phyloP scores from a whole-genome alignment of 2,113 vertebrate species.

The Phoxinus phoxinus region DNA sequence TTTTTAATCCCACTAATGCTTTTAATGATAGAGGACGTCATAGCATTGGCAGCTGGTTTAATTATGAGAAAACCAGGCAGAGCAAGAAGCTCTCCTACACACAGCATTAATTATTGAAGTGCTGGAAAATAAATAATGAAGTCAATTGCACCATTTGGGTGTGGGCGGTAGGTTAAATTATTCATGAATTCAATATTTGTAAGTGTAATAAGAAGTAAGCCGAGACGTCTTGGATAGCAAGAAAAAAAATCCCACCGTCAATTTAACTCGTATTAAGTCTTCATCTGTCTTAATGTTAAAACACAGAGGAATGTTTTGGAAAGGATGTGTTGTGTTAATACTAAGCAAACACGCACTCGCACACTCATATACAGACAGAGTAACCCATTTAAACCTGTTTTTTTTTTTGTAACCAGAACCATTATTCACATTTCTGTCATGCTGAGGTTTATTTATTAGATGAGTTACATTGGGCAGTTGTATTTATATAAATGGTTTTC shows the following conservation, averaged over 20 bases:
- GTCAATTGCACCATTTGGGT: slow-evolving; percentile 68
- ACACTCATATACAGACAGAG: not conserved
- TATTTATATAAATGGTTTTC: not conserved
- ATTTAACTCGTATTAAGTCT: slow-evolving; percentile 55
- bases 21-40: slow-evolving; percentile 53
- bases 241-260: slow-evolving; percentile 40
- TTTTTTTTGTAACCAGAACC: not conserved
- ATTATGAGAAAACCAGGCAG: slow-evolving; percentile 66
- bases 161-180: slow-evolving; percentile 73
- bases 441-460: not conserved
- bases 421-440: slow-evolving; percentile 2
- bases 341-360: slow-evolving; percentile 18
- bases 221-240: slow-evolving; percentile 41
- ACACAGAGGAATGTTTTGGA: slow-evolving; percentile 21
- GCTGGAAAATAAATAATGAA: slow-evolving; percentile 76
- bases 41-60: slow-evolving; percentile 67
- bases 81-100: slow-evolving; percentile 70
- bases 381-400: not conserved
- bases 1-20: slow-evolving; percentile 72
- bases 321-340: slow-evolving; percentile 32
- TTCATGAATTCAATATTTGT: slow-evolving; percentile 68
- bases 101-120: slow-evolving; percentile 75
- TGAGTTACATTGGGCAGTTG: not conserved
- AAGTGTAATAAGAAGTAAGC: slow-evolving; percentile 61
- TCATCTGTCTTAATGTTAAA: slow-evolving; percentile 46